Base-by-base conservation (phyloP, 2,888 invertebrate genomes). In the Sussaba pulchella region DNA sequence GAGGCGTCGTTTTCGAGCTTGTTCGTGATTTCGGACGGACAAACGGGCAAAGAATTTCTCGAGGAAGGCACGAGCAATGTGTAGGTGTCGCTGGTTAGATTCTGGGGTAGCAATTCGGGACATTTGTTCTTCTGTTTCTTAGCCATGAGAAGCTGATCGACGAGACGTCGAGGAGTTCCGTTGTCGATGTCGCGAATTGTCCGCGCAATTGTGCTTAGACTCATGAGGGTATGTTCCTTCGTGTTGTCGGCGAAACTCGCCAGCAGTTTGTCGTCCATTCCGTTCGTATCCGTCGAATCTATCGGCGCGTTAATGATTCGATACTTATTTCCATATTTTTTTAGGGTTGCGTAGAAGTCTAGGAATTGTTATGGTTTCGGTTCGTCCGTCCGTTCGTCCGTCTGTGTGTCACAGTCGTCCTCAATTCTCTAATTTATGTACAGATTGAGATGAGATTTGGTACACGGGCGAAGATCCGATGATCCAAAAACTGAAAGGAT, bases 141-240 rank as follows among this genome's bases (percentile, higher is more conserved):
- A 5, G 87, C 89, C 84, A 88, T 85, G 19, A 91, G 83, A 19
- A 91, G 81, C 63, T 91, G 86, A 83, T 91, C 91, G 4, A 91
- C 89, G 41, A 91, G 79, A 85, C 87, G 87, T 57, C 89, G 82
- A 2, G 91, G 91, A 12, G 91, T 90, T 9, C 81, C 86, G 26
- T 84, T 87, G 24, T 89, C 88, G 9, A 85, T 85, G 36, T 89
- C 85, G 61, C 89, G 85, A 2, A 92, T 75, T n/a, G 87, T 87
- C 67, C 88, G 86, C 19, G 89, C 90, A 52, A 92, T 92, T 57
- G 86, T 88, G 21, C 88, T 90, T 17, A 92, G 75, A 82, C 91
- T 92, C 89, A 92, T 88, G 5, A 90, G 67, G 50, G 89, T 90
- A 17, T 86, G 87, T 43, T 89, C 88, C 54, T 88, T 84, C 24